Evolutionary conservation across 2,797 vertebrate genomes (phyloP), one percentile per base, ranked within the genome.

Genomic region (Dallia pectoralis): DNA sequence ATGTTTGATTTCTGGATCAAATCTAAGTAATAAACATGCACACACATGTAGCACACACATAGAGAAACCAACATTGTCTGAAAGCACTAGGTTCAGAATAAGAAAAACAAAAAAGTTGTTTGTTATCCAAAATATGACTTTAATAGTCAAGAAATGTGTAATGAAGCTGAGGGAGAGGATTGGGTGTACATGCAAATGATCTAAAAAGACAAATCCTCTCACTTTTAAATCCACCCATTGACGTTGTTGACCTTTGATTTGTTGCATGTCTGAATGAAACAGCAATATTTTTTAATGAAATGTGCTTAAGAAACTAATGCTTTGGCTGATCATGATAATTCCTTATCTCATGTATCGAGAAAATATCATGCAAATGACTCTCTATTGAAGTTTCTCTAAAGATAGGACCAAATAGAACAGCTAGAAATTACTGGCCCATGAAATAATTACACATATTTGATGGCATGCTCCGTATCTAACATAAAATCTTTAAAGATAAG

Each of bases 181-280:
- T 9, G 16, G 44, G 47, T 18, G 32, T 30, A 27, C 66, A 49
- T 51, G 33, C 72, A 51, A 40, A 61, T 32, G 8, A 3, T 19
- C 22, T n/a, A 67, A 67, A 67, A 44, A 67, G 16, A 59, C 51
- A 49, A 64, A 65, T 36, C 49, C 69, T 76, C 74, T 65, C 66
- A 48, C 11, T 75, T n/a, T 67, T 74, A 77, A 77, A 69, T 72
- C 56, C 71, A 77, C 59, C 70, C 74, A 61, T 74, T 83, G 75
- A 77, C 71, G 68, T 77, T 78, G 75, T 75, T 78, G 79, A 82
- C 59, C 32, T 74, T 81, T 61, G 78, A 69, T 79, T 59, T 77
- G 84, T 76, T 69, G 85, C 87, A 88, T 88, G 85, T 82, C 69
- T 70, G 51, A 77, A 79, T 67, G 59, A 69, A 78, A 72, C 73